A percentile compares a stretch with the other conserved stretches of the same genome.
Conservation (phyloP, 2,113 vertebrate genomes). For the Psophia crepitans region DNA sequence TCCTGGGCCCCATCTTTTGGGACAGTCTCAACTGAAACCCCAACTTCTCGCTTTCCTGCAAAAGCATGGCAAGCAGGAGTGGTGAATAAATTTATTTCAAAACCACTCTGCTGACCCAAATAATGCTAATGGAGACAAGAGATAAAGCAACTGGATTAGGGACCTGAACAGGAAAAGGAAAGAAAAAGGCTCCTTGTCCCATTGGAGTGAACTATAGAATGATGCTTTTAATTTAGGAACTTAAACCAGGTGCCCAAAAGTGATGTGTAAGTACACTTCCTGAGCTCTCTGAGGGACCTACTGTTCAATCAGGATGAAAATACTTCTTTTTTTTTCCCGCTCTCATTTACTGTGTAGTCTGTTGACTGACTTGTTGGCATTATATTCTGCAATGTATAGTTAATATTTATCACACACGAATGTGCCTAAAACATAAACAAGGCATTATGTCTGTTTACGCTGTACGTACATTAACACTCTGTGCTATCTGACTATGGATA, state of each 20-base stretch:
- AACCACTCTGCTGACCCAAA: neutral
- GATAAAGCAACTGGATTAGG: neutral
- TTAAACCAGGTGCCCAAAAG: neutral
- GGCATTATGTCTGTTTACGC: neutral
- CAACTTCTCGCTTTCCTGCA: neutral
- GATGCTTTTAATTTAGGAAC: neutral
- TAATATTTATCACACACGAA: neutral
- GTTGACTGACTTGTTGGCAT: neutral
- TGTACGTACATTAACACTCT: neutral
- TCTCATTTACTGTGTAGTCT: neutral
- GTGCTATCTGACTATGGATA: neutral
- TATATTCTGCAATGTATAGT: neutral
- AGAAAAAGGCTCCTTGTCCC: neutral
- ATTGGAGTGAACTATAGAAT: neutral
- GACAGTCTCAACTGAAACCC: neutral
- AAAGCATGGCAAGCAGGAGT: neutral
- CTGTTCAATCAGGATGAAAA: neutral
- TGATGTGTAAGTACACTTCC: neutral
- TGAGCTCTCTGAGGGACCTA: neutral
- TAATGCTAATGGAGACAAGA: neutral
- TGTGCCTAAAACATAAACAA: neutral
- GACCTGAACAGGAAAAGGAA: neutral
- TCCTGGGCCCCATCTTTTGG: neutral
- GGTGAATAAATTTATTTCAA: neutral
- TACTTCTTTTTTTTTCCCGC: neutral